A percentile compares a stretch with the other conserved stretches of the same genome.
Conservation (phyloP, 2,797 vertebrate species). For the Poecilia gillii region DNA sequence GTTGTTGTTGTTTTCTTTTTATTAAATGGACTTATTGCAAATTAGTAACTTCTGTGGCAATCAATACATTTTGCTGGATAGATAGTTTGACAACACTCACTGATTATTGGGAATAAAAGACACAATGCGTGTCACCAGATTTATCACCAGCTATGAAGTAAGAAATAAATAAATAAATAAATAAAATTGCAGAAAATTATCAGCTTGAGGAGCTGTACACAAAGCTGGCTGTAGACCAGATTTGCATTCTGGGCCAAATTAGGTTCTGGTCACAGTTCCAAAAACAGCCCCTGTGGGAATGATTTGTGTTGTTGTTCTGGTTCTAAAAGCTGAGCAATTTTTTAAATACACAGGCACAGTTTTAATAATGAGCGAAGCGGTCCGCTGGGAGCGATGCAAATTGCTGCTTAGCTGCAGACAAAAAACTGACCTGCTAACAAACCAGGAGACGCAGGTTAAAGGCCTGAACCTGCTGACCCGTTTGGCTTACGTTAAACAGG, state of each 20-base stretch:
- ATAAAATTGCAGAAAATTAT: background rate
- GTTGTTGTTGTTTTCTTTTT: background rate
- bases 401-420: background rate
- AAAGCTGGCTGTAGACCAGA: background rate
- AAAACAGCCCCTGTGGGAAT: background rate
- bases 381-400: background rate
- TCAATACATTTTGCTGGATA: background rate
- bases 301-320: background rate
- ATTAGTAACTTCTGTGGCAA: background rate
- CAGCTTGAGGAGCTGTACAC: background rate
- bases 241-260: background rate
- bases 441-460: background rate
- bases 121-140: background rate
- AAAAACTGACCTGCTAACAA: background rate
- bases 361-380: background rate
- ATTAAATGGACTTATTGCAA: background rate
- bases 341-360: constrained; percentile 2
- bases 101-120: background rate
- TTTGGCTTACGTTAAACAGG: background rate
- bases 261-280: background rate
- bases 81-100: background rate
- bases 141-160: background rate
- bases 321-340: background rate
- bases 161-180: too few relatives aligned
- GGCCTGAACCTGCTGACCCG: background rate